A percentile compares a stretch with the other conserved stretches of the same genome.
phyloP scores from a whole-genome alignment of 1,140 invertebrate species.

The Drosophila bifasciata region DNA sequence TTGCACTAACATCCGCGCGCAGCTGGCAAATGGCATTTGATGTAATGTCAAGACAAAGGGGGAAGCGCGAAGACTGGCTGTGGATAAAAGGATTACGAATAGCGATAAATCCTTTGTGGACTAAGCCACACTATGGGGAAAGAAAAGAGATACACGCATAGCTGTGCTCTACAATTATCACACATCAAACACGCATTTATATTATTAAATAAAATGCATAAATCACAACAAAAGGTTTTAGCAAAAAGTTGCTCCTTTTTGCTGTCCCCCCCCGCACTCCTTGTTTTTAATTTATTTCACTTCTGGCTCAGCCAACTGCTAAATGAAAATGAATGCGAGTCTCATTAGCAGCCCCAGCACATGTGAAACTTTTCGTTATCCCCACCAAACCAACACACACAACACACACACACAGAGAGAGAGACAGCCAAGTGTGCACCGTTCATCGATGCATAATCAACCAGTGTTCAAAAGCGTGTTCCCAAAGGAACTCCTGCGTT shows the following conservation, averaged over 20 bases:
- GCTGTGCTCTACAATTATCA: slow-evolving; percentile 26
- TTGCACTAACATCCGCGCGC: slow-evolving; percentile 23
- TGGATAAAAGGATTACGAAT: not conserved
- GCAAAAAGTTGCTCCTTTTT: slow-evolving; percentile 30
- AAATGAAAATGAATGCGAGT: slow-evolving; percentile 71
- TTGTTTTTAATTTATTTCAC: slow-evolving; percentile 64
- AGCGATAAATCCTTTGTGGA: not conserved
- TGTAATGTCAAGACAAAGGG: slow-evolving; percentile 43
- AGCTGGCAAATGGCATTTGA: slow-evolving; percentile 27
- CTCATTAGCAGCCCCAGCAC: slow-evolving; percentile 74
- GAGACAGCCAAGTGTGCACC: slow-evolving; percentile 12
- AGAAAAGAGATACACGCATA: too few relatives aligned
- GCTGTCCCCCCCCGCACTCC: too few relatives aligned
- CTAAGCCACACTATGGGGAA: too few relatives aligned
- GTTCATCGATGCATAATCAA: slow-evolving; percentile 74
- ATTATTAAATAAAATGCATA: slow-evolving; percentile 54
- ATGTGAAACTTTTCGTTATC: slow-evolving; percentile 59
- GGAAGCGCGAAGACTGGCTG: too few relatives aligned
- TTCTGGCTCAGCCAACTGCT: slow-evolving; percentile 48
- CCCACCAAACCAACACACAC: slow-evolving; percentile 9
- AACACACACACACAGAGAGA: slow-evolving; percentile 2
- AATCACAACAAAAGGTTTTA: slow-evolving; percentile 53
- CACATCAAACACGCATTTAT: slow-evolving; percentile 30
- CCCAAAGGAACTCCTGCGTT: slow-evolving; percentile 19
- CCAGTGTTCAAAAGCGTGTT: slow-evolving; percentile 57